Percentiles rank a stretch among this genome's conserved stretches.
phyloP scores from a whole-genome alignment of 1,140 invertebrate genomes.

The Gonatopus flavifemur region DNA sequence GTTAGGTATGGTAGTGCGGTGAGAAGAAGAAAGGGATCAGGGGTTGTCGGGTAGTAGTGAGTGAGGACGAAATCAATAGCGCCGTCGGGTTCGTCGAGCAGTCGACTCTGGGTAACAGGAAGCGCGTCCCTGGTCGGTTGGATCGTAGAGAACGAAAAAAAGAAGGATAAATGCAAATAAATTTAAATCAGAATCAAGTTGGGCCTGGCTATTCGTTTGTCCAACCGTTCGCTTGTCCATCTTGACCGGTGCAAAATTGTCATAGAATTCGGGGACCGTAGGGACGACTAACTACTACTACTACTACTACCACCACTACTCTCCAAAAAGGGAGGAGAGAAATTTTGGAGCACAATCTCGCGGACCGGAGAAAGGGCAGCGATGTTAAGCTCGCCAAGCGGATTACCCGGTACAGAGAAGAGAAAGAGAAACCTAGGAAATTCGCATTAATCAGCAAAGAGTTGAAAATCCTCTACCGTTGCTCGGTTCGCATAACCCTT shows the following conservation, averaged over 20 bases:
- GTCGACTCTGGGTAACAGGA: too few species aligned
- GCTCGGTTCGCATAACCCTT: slow-evolving; percentile 1
- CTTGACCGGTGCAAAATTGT: too few species aligned
- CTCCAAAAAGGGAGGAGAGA: too few species aligned
- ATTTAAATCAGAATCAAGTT: slow-evolving; percentile 32
- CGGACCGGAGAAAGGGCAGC: slow-evolving; percentile 1
- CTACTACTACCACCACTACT: not conserved
- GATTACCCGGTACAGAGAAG: slow-evolving; percentile 28
- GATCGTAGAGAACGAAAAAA: slow-evolving; percentile 38
- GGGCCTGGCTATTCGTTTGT: too few species aligned
- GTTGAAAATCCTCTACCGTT: slow-evolving; percentile 22
- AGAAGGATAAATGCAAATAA: slow-evolving; percentile 45
- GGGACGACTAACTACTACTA: not conserved
- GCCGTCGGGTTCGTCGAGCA: slow-evolving; percentile 33
- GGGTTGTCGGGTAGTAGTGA: slow-evolving; percentile 29
- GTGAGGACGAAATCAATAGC: slow-evolving; percentile 39
- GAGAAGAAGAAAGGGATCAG: not conserved
- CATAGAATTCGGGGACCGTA: slow-evolving; percentile 5
- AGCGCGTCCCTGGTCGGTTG: too few species aligned
- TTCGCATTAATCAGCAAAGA: slow-evolving; percentile 36
- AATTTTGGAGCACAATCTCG: too few species aligned
- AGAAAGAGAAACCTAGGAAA: slow-evolving; percentile 23
- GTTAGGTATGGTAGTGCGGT: too few species aligned
- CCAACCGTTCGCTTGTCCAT: too few species aligned
- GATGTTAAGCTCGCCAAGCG: slow-evolving; percentile 27